A percentile compares a stretch with the other conserved stretches of the same genome.
phyloP scores from a whole-genome alignment of 2,113 vertebrate genomes.

The Periophthalmus modestus region DNA sequence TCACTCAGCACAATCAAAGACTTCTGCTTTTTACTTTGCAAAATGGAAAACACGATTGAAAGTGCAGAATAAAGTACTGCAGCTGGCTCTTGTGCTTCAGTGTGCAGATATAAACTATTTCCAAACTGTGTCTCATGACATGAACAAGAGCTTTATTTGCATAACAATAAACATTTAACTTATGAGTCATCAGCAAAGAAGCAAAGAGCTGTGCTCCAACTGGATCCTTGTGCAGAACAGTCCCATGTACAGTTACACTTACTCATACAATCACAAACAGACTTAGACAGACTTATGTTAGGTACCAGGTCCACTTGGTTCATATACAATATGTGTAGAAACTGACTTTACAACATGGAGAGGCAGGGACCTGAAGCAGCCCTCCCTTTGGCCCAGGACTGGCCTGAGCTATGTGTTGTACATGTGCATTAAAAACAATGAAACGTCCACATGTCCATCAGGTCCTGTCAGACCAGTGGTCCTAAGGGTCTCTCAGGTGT shows the following conservation, averaged over 20 bases:
- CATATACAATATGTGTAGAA: no score
- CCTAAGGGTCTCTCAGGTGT: constrained; percentile 53
- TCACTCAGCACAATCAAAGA: no score
- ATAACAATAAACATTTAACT: not conserved
- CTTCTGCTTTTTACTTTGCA: not conserved
- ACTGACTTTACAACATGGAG: no score
- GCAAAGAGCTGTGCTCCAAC: not conserved
- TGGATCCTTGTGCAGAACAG: no score
- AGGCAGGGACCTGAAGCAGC: no score
- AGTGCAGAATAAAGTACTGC: not conserved
- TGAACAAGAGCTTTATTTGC: not conserved
- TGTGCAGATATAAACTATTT: no score
- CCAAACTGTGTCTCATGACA: not conserved
- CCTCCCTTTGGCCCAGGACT: no score
- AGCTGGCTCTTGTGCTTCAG: not conserved
- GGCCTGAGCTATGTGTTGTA: not conserved
- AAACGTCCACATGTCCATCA: not conserved
- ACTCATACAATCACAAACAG: not conserved
- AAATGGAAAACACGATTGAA: not conserved
- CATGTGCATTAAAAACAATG: not conserved
- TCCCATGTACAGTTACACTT: no score
- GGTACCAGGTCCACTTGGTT: no score
- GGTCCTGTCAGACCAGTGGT: not conserved
- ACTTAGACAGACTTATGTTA: no score
- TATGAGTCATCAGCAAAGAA: not conserved